These are phyloP conservation scores for Spinibarbus caldwelli DNA, from an alignment of 2,797 vertebrate species.

Conservation along the genomic window DNA sequence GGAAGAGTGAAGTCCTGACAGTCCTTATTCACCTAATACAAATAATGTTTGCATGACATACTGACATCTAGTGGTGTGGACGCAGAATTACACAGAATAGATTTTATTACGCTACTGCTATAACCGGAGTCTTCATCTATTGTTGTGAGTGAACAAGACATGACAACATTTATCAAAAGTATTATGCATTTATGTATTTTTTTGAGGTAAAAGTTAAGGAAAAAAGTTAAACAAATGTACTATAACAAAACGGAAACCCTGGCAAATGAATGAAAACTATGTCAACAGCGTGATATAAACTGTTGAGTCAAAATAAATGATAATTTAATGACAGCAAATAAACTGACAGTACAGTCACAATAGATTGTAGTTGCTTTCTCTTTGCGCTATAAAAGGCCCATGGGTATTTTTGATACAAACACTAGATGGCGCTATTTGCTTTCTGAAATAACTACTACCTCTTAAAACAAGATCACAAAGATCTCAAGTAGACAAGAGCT, in stretches of 20 bases:
- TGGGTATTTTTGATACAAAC: background rate
- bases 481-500: background rate
- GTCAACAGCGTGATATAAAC: background rate
- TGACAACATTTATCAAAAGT: background rate
- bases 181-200: background rate
- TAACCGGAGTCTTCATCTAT: background rate
- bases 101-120: background rate
- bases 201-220: background rate
- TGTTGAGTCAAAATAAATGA: background rate
- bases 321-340: background rate
- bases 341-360: background rate
- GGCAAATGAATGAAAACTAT: background rate
- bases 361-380: background rate
- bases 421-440: slow-evolving; percentile 17
- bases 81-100: background rate
- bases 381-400: background rate
- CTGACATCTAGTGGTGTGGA: background rate
- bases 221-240: background rate
- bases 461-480: background rate
- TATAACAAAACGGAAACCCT: background rate
- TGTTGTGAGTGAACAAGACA: background rate
- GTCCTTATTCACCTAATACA: background rate
- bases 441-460: background rate
- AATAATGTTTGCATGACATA: background rate
- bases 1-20: background rate